Conservation (phyloP, 2,797 vertebrate genomes). For the Urosaurus nigricauda region DNA sequence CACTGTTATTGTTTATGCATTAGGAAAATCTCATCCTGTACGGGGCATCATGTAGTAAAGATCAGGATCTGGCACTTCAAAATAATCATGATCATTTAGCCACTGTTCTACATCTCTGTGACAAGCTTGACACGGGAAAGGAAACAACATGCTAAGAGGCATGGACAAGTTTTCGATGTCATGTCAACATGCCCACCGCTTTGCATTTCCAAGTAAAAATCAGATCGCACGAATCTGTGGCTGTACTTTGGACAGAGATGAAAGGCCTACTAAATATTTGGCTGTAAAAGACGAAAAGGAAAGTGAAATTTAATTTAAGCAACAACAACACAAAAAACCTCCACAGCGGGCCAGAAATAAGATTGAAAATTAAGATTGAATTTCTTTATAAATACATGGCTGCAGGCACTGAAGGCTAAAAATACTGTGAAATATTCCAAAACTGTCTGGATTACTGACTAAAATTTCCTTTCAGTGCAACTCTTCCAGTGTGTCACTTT, state of each 20-base stretch:
- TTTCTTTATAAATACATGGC: constrained; percentile 31
- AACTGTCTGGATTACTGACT: background rate
- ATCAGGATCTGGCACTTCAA: constrained; percentile 75
- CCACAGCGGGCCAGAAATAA: constrained; percentile 30
- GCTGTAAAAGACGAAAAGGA: constrained; percentile 28
- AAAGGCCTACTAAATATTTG: constrained; percentile 21
- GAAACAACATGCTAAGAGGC: constrained; percentile 41
- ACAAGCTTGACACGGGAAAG: constrained; percentile 61
- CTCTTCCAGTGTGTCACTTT: background rate
- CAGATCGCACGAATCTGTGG: constrained; percentile 33
- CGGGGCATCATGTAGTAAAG: constrained; percentile 71
- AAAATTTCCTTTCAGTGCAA: background rate
- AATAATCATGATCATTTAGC: constrained; percentile 70
- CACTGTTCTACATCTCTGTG: constrained; percentile 72
- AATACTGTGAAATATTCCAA: background rate
- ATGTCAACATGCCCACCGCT: constrained; percentile 50
- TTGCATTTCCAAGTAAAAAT: constrained; percentile 43
- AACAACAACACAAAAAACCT: constrained; percentile 17
- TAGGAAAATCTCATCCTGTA: constrained; percentile 75
- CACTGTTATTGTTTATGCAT: constrained; percentile 74
- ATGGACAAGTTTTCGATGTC: constrained; percentile 62
- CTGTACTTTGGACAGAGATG: constrained; percentile 8
- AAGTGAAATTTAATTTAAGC: constrained; percentile 37
- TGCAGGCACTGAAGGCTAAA: background rate
- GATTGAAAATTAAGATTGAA: constrained; percentile 40